phyloP scores from a whole-genome alignment of 2,797 vertebrate species.

The Sebastes oblongus region DNA sequence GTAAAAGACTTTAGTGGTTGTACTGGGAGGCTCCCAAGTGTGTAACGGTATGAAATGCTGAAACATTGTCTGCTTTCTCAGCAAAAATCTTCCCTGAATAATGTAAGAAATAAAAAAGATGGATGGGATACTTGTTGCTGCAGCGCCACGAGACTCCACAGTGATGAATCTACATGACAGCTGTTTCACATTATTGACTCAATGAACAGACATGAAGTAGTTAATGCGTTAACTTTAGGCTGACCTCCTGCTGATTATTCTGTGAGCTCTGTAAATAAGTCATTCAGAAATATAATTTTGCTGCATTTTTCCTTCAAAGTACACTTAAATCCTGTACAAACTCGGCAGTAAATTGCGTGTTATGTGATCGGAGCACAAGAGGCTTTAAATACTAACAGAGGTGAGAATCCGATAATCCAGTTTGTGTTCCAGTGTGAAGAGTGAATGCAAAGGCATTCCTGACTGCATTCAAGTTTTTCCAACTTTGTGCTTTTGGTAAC shows the following conservation, averaged over 20 bases:
- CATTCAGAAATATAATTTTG: not conserved
- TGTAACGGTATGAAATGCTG: slow-evolving; percentile 17
- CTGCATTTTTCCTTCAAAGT: not conserved
- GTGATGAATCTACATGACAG: slow-evolving; percentile 27
- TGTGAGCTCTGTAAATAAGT: not conserved
- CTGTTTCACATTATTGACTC: slow-evolving; percentile 14
- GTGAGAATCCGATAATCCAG: not conserved
- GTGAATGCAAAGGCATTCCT: not conserved
- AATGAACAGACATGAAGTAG: not conserved
- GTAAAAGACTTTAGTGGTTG: not conserved
- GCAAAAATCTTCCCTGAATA: slow-evolving; percentile 29
- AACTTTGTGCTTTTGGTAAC: no score
- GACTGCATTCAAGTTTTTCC: not conserved
- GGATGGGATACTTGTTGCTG: slow-evolving; percentile 49
- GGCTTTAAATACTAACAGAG: not conserved
- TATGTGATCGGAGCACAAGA: not conserved
- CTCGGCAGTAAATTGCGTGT: not conserved
- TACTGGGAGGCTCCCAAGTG: slow-evolving; percentile 20
- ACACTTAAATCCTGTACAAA: not conserved
- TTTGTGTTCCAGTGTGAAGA: not conserved
- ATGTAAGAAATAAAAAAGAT: slow-evolving; percentile 36
- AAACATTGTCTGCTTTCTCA: slow-evolving; percentile 30
- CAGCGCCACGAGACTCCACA: not conserved
- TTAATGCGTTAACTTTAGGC: not conserved
- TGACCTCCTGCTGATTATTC: not conserved